These are phyloP conservation scores for Auanema sp. DNA, from an alignment of 2,888 invertebrate species.

Conservation along the genomic window DNA sequence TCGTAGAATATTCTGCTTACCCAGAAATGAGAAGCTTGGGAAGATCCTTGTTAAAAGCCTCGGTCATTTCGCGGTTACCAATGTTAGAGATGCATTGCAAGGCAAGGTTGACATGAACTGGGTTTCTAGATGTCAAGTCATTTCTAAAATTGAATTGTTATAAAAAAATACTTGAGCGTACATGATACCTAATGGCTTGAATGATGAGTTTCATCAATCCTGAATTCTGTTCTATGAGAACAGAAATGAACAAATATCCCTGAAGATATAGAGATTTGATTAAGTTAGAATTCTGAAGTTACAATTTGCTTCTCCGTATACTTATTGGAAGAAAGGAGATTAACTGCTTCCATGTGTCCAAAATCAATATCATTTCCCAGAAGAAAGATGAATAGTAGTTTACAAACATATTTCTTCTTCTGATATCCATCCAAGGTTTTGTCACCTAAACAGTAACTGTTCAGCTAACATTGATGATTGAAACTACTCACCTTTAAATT, in stretches of 20 bases:
- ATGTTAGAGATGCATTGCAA: conserved; percentile 99
- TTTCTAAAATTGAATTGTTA: conserved; percentile 80
- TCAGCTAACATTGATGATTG: conserved; percentile 4
- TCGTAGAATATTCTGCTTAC: conserved; percentile 29
- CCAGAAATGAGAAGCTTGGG: conserved; percentile 94
- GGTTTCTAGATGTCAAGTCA: conserved; percentile 85
- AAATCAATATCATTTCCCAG: conserved; percentile 99
- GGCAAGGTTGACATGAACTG: conserved; percentile 95
- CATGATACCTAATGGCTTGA: conserved; percentile 69
- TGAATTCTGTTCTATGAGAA: conserved; percentile 96
- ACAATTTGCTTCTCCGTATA: conserved; percentile 99
- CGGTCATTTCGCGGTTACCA: conserved; percentile 99
- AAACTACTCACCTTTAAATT: conserved; percentile 98
- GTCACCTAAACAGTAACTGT: conserved; percentile 72
- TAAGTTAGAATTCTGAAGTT: too few relatives aligned
- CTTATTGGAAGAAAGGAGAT: conserved; percentile 97
- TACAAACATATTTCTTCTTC: conserved; percentile 99
- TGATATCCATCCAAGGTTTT: conserved; percentile 99
- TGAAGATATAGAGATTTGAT: conserved; percentile 65
- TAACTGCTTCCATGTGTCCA: conserved; percentile 99
- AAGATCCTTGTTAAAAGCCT: conserved; percentile 95
- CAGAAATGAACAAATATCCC: conserved; percentile 99
- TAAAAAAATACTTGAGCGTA: not conserved
- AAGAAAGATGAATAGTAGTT: conserved; percentile 96
- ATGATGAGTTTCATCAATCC: conserved; percentile 98